Evolutionary conservation across 2,797 vertebrate species (phyloP).

Genomic region (Sebastes hopkinsi): DNA sequence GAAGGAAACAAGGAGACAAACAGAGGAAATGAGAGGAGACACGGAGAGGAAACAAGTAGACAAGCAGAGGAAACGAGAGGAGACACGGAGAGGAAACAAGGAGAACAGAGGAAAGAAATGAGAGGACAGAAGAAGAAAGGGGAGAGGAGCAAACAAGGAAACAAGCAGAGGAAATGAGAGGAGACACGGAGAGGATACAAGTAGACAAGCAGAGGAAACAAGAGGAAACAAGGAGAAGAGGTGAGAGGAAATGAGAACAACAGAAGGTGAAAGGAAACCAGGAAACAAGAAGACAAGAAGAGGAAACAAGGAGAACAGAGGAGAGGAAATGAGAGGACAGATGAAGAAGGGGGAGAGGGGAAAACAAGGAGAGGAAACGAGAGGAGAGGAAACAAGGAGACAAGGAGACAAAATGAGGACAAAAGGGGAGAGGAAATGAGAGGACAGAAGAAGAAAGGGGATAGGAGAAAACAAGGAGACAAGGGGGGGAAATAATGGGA

Average conservation of each 20-base stretch:
- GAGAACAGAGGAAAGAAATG: neutral
- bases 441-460: neutral
- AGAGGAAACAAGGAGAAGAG: neutral
- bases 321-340: no score
- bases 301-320: no score
- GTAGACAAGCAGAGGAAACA: neutral
- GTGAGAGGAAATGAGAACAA: neutral
- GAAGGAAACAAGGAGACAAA: neutral
- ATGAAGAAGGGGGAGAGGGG: neutral
- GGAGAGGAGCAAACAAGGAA: neutral
- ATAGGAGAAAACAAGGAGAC: neutral
- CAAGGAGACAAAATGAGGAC: neutral
- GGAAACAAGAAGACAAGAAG: neutral
- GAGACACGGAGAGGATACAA: neutral
- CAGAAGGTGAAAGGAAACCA: neutral
- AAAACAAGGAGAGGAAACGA: neutral
- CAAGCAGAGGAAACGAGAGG: neutral
- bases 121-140: neutral
- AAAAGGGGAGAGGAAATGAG: neutral
- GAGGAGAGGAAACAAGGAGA: no score
- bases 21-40: neutral
- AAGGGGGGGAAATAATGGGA: no score
- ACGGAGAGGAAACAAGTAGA: no score
- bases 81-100: neutral
- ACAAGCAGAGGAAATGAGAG: neutral